Conservation (phyloP, 2,797 vertebrate species). For the Acipenser oxyrinchus region DNA sequence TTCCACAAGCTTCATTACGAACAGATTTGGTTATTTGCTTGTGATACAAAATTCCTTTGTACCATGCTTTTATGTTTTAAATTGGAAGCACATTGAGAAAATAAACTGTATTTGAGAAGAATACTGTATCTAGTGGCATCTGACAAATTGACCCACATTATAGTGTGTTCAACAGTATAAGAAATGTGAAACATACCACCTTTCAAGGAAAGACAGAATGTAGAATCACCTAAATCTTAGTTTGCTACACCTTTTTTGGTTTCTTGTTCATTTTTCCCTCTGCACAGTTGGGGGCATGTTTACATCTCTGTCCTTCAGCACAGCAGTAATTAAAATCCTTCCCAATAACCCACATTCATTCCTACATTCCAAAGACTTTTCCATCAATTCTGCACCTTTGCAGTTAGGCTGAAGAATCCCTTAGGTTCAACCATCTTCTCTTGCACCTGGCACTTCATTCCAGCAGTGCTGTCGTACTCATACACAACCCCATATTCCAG, state of each 20-base stretch:
- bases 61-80: no score
- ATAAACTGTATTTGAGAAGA: no score
- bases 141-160: no score
- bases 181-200: no score
- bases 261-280: background rate
- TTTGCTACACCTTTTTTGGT: background rate
- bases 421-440: slow-evolving; percentile 73
- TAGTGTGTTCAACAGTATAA: no score
- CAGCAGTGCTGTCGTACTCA: slow-evolving; percentile 74
- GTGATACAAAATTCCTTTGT: no score
- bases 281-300: background rate
- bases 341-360: background rate
- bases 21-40: no score
- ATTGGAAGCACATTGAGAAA: no score
- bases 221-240: no score
- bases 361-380: background rate
- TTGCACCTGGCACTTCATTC: slow-evolving; percentile 64
- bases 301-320: background rate
- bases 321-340: background rate
- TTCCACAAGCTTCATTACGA: no score
- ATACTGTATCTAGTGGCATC: no score
- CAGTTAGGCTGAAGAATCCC: slow-evolving; percentile 65
- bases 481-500: slow-evolving; percentile 78
- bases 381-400: slow-evolving; percentile 48
- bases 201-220: no score